phyloP scores from a whole-genome alignment of 2,888 invertebrate genomes.

The Geophilus truncorum region DNA sequence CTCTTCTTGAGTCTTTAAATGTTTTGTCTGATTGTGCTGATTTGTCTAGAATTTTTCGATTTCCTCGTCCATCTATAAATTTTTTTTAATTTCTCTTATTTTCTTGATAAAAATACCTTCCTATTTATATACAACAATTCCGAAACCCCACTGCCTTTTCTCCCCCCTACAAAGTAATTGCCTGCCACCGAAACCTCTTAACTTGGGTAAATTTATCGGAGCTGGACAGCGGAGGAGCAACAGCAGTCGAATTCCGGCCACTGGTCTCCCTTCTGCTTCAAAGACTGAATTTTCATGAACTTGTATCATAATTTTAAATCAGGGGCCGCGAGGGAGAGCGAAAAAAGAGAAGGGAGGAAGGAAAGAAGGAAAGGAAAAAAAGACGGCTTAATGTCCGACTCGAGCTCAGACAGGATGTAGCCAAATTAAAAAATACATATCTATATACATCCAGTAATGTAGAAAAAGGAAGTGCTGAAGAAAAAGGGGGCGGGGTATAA shows the following conservation, averaged over 20 bases:
- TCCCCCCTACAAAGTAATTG: slow-evolving; percentile 29
- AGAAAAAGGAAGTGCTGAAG: too few relatives aligned
- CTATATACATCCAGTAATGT: neutral
- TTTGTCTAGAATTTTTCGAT: too few relatives aligned
- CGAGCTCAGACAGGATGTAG: neutral
- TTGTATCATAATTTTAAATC: slow-evolving; percentile 34
- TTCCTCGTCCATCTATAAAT: too few relatives aligned
- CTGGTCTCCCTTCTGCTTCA: slow-evolving; percentile 13
- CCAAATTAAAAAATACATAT: neutral
- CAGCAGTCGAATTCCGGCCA: slow-evolving; percentile 25
- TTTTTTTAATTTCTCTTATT: too few relatives aligned
- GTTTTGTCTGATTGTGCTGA: too few relatives aligned
- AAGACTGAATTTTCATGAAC: slow-evolving; percentile 33
- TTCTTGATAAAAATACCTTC: too few relatives aligned
- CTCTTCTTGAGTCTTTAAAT: too few relatives aligned
- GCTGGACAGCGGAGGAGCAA: slow-evolving; percentile 21
- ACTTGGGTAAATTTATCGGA: slow-evolving; percentile 29
- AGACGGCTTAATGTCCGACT: neutral
- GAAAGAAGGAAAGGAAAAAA: neutral
- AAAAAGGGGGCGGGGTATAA: too few relatives aligned
- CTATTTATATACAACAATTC: neutral
- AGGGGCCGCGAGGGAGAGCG: neutral
- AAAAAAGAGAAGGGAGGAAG: neutral
- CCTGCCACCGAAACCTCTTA: slow-evolving; percentile 34
- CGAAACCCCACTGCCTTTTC: neutral